phyloP scores from a whole-genome alignment of 2,113 vertebrate genomes.

The Passerina amoena region DNA sequence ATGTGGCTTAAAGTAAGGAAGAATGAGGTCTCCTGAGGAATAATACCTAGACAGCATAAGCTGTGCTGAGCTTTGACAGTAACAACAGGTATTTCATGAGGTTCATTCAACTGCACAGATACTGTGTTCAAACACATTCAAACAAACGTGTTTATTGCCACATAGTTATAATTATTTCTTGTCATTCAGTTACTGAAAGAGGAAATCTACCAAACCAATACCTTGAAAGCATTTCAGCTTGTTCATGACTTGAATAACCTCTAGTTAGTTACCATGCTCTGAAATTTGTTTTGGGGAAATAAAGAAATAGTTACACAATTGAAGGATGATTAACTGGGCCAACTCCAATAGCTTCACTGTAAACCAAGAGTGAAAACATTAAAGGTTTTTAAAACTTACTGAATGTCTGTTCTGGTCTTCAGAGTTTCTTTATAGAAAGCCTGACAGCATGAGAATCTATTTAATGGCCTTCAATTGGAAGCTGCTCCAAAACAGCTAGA shows the following conservation, averaged over 20 bases:
- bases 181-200: neutral
- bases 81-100: neutral
- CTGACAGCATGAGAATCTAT: neutral
- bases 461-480: constrained; percentile 24
- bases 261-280: neutral
- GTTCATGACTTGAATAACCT: neutral
- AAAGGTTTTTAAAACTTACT: neutral
- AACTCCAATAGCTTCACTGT: neutral
- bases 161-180: neutral
- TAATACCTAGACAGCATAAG: rapidly evolving
- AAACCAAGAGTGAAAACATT: neutral
- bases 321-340: neutral
- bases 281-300: neutral
- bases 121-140: neutral
- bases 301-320: neutral
- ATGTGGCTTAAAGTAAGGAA: neutral
- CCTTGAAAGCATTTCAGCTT: neutral
- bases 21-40: neutral
- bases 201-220: neutral
- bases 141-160: neutral
- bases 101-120: neutral
- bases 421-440: neutral
- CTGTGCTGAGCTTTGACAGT: neutral
- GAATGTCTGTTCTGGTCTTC: neutral
- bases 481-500: neutral